Evolutionary conservation across 2,888 invertebrate genomes (phyloP), one percentile per base, ranked within the genome.

Genomic region (Drosophila mulleri): DNA sequence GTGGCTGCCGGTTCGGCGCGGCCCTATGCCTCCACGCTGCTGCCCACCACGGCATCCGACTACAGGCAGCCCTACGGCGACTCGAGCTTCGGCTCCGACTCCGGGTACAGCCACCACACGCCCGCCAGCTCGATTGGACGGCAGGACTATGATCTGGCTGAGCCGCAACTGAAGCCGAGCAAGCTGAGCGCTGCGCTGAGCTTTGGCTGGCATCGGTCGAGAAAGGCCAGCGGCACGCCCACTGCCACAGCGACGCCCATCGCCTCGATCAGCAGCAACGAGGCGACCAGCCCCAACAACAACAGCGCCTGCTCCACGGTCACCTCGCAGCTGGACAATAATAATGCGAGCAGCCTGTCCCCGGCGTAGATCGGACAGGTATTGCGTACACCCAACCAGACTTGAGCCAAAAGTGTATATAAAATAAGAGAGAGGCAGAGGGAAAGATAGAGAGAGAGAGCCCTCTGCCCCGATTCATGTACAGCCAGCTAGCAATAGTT

Each of bases 21-120:
- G 11, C 72, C 84, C 0, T 83, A 90, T 72, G 88, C 90, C 71
- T 83, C 89, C 35, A 88, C 88, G 7, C 32, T 77, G 62, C 48
- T 84, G 50, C 75, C 81, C 44, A 56, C 57, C 12, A 1, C 53
- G n/a, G 2, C 53, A 0, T 16, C 53, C 2, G 84, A 91, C 20
- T 92, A 90, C 56, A 78, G 91, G 3, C 80, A 90, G 48, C 87
- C 91, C 23, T 91, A 91, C 11, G 91, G 92, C 11, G 96, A 96
- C 88, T 96, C 96, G 7, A 96, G 96, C 6, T 96, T 97, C 80
- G 97, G 97, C 37, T 97, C 97, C 11, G 97, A 97, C 93, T 97
- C 97, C 52, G 97, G 97, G 12, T 97, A 97, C 93, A 97, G 97
- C 92, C 96, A 97, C 92, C 92, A 93, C 42, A 93, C 93, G 60